Evolutionary conservation across 2,113 vertebrate genomes (phyloP), one percentile per base, ranked within the genome.

Genomic region (Taxidea taxus): DNA sequence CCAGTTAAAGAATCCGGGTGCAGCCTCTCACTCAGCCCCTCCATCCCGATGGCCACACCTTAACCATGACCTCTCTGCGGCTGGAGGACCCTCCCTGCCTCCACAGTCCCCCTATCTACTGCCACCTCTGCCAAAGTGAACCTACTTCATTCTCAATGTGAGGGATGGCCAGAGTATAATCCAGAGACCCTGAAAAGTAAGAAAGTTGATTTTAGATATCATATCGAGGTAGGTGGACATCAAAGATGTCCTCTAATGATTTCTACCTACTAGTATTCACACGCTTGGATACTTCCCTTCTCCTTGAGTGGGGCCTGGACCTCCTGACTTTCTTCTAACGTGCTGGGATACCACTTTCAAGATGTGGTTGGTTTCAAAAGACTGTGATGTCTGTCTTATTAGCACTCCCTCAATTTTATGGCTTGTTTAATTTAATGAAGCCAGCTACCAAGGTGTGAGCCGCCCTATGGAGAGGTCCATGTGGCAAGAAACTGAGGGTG

Each of bases 21-120:
- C 34, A 75, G 29, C n/a, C n/a, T 66, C 5, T 42, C 14, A 16
- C 11, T 15, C 31, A 31, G 3, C 14, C 18, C 72, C 29, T 80
- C 20, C 31, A 4, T 34, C 29, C n/a, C 29, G 14, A 15, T 6
- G 13, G 75, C 62, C 16, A 21, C 20, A 13, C 34, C 2, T 74
- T 70, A 49, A 21, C 23, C 0, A 0, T 31, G 58, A 10, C 29
- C 29, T 44, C 42, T 60, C 56, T 75, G 47, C 47, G 42, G 18
- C 51, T 44, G 62, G 29, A 9, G 23, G 34, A 4, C 34, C 21
- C 34, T 77, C 8, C 12, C 14, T 25, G 21, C 7, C 25, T 42
- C 10, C 34, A 25, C 27, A n/a, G 3, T 29, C 1, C 2, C 27
- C 42, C 16, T 0, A 5, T 34, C 8, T 4, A 2, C 7, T 23